Evolutionary conservation across 2,797 vertebrate species (phyloP).

Genomic region (Petrocephalus schoutedeni): DNA sequence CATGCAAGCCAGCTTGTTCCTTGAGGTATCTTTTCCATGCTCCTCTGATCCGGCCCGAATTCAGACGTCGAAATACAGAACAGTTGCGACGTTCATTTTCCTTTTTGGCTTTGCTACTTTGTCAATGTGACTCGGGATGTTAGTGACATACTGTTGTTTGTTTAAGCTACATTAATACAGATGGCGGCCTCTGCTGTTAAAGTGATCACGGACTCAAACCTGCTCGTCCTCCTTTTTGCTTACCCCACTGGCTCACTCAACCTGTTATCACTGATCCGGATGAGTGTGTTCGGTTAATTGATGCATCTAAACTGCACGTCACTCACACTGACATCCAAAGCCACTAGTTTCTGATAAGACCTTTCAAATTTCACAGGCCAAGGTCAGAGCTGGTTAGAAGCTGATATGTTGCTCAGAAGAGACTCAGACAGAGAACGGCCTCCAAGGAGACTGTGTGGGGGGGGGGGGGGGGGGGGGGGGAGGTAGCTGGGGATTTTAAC

Average conservation of each 20-base stretch:
- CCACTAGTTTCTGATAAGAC: background rate
- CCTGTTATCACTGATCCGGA: background rate
- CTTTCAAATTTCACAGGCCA: background rate
- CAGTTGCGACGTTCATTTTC: background rate
- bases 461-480: background rate
- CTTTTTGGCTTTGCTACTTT: background rate
- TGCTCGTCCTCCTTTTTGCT: background rate
- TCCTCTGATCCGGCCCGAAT: constrained; percentile 6
- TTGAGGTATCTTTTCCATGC: constrained; percentile 25
- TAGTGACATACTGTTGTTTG: background rate
- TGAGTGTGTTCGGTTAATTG: background rate
- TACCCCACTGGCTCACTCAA: background rate
- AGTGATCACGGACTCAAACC: background rate
- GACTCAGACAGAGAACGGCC: background rate
- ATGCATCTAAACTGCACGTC: background rate
- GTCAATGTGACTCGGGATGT: background rate
- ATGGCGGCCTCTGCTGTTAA: background rate
- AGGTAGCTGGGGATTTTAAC: background rate
- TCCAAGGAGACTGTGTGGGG: background rate
- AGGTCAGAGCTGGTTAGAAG: background rate
- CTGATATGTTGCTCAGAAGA: background rate
- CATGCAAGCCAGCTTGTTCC: constrained; percentile 22
- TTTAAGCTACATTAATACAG: background rate
- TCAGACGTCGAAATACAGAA: constrained; percentile 25
- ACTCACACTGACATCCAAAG: background rate